Conservation (phyloP, 2,888 invertebrate species). For the Zygothrica quintamaculata region DNA sequence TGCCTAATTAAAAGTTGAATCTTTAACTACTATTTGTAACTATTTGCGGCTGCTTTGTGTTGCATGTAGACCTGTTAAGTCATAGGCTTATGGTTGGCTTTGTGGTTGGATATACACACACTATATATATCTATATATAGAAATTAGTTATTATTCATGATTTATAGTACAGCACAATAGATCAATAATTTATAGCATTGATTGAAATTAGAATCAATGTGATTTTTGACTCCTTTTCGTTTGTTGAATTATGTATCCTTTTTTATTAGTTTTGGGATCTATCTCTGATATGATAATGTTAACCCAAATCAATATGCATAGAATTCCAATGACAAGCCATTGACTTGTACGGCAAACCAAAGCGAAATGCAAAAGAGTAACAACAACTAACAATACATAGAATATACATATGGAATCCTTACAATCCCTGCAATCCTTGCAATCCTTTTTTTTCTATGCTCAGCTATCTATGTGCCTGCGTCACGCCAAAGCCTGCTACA, state of each 20-base stretch:
- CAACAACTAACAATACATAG: too few species aligned
- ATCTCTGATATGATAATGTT: neutral
- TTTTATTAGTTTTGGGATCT: conserved; percentile 6
- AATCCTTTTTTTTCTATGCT: conserved; percentile 29
- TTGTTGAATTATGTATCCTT: conserved; percentile 65
- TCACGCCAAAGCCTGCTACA: too few species aligned
- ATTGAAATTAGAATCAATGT: conserved; percentile 28
- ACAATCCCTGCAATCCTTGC: conserved; percentile 45
- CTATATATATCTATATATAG: too few species aligned
- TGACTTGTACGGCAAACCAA: conserved; percentile 49
- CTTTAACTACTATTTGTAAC: too few species aligned
- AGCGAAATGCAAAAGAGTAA: conserved; percentile 74
- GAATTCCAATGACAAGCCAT: conserved; percentile 15
- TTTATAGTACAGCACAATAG: conserved; percentile 8
- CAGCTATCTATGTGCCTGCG: conserved; percentile 41
- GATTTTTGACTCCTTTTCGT: conserved; percentile 3
- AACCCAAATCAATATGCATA: conserved; percentile 2
- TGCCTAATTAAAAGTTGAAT: too few species aligned
- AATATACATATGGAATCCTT: too few species aligned
- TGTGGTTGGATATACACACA: neutral
- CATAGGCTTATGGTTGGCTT: too few species aligned
- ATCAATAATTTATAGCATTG: conserved; percentile 43
- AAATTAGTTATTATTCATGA: too few species aligned
- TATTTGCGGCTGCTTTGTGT: too few species aligned
- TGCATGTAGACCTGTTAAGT: too few species aligned